phyloP scores from a whole-genome alignment of 2,113 vertebrate species.

The Scytalopus superciliaris region DNA sequence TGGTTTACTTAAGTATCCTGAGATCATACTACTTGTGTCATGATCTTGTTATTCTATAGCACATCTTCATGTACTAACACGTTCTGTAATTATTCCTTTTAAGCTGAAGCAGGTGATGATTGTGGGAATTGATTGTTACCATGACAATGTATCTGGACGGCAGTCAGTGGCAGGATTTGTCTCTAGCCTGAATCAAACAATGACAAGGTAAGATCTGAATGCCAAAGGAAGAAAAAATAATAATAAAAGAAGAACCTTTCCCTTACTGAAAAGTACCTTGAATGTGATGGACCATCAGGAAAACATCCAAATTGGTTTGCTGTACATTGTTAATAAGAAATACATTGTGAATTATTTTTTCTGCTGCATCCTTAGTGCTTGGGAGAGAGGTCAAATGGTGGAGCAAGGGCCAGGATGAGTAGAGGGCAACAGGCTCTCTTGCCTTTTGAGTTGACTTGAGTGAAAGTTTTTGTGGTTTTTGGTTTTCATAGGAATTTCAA shows the following conservation, averaged over 20 bases:
- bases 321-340: neutral
- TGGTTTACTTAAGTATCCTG: neutral
- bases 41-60: neutral
- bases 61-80: neutral
- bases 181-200: conserved; percentile 87
- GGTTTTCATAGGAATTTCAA: neutral
- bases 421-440: neutral
- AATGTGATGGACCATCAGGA: neutral
- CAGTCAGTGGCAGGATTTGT: conserved; percentile 91
- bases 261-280: neutral
- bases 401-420: neutral
- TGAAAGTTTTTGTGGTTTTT: neutral
- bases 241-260: neutral
- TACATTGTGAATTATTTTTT: neutral
- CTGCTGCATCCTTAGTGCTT: neutral
- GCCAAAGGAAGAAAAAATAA: neutral
- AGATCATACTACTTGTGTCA: neutral
- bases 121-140: conserved; percentile 95
- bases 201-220: conserved; percentile 83
- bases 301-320: neutral
- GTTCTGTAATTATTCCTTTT: neutral
- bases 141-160: conserved; percentile 83
- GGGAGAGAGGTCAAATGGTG: neutral
- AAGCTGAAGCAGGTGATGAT: conserved; percentile 93
- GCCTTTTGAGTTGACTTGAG: neutral